phyloP scores from a whole-genome alignment of 1,140 invertebrate genomes.

The Schlechtendalia chinensis region DNA sequence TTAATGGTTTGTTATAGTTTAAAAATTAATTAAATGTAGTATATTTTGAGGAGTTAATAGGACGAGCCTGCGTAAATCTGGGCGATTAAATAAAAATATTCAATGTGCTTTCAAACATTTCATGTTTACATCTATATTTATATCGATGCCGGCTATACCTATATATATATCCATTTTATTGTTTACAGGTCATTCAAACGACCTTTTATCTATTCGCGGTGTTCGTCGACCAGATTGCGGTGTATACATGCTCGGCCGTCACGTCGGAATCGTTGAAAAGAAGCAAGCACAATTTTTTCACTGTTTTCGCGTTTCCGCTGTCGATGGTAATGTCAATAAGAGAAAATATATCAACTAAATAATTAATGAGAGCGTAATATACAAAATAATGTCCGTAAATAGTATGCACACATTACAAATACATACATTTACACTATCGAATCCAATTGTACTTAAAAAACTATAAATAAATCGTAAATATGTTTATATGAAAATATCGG shows the following conservation, averaged over 20 bases:
- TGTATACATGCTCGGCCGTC: not conserved
- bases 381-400: too few relatives aligned
- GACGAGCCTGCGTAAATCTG: too few relatives aligned
- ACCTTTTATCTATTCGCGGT: not conserved
- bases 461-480: too few relatives aligned
- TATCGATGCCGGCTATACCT: too few relatives aligned
- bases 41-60: too few relatives aligned
- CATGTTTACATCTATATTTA: not conserved
- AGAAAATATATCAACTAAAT: not conserved
- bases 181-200: constrained; percentile 33
- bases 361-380: not conserved
- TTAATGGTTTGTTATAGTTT: too few relatives aligned
- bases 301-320: constrained; percentile 14
- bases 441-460: too few relatives aligned
- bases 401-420: not conserved
- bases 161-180: not conserved
- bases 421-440: too few relatives aligned
- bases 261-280: not conserved
- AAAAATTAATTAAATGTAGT: too few relatives aligned
- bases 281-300: constrained; percentile 8
- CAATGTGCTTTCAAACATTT: too few relatives aligned
- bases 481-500: too few relatives aligned
- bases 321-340: constrained; percentile 25
- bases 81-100: too few relatives aligned
- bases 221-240: constrained; percentile 15